Conservation (phyloP, 2,113 vertebrate genomes). For the Aptenodytes patagonicus region DNA sequence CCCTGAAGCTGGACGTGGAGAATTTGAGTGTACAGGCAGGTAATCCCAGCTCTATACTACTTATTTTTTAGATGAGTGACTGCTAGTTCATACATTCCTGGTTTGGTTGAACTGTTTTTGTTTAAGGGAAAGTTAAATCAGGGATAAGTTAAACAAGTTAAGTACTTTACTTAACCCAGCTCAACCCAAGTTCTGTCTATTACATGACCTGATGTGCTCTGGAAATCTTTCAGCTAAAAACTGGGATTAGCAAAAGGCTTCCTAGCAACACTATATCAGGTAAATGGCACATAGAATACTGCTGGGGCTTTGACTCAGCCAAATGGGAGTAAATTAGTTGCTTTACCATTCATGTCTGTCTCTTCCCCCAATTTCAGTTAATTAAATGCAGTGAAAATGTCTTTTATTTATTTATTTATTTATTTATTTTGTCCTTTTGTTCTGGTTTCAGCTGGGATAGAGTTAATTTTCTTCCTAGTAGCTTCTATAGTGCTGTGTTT, state of each 20-base stretch:
- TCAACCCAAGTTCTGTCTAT: neutral
- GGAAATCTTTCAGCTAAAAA: neutral
- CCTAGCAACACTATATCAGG: neutral
- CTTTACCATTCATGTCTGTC: neutral
- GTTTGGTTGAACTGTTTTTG: neutral
- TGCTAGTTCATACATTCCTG: neutral
- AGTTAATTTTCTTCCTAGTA: too few species aligned
- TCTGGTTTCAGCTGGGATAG: too few species aligned
- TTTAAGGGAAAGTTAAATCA: neutral
- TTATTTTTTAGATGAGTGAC: neutral
- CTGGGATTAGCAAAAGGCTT: neutral
- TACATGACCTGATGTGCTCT: neutral
- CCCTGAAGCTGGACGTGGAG: neutral
- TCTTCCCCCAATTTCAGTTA: neutral
- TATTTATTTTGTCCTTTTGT: too few species aligned
- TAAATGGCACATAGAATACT: neutral
- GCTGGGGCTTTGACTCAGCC: neutral
- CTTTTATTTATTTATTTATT: neutral
- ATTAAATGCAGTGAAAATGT: neutral
- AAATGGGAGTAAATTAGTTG: neutral
- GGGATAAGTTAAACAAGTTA: neutral
- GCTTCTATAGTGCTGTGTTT: too few species aligned
- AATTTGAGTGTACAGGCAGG: neutral
- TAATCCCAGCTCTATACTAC: neutral
- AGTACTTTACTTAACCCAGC: neutral